Percentiles rank a stretch among this genome's conserved stretches.
Conservation (phyloP, 2,888 invertebrate genomes). For the Callinectes sapidus region DNA sequence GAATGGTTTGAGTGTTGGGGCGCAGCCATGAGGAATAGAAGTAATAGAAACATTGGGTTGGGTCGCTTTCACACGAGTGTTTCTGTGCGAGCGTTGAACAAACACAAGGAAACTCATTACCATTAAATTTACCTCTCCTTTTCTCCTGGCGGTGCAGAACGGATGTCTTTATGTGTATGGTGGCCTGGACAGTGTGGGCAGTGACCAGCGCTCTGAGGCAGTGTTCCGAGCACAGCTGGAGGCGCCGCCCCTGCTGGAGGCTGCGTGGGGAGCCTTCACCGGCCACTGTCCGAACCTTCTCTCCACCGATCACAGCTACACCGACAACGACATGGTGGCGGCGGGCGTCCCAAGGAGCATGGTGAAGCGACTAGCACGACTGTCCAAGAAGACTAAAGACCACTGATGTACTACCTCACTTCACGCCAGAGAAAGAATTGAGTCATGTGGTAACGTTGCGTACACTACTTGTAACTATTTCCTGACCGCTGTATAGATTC, state of each 20-base stretch:
- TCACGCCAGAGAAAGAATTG: background rate
- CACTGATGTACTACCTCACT: background rate
- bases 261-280: slow-evolving; percentile 53
- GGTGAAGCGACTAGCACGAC: background rate
- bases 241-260: slow-evolving; percentile 60
- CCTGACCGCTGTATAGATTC: background rate
- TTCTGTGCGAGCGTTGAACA: no score
- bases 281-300: slow-evolving; percentile 28
- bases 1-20: background rate
- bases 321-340: slow-evolving; percentile 19
- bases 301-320: background rate
- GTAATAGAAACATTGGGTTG: background rate
- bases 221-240: slow-evolving; percentile 49
- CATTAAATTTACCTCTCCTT: background rate
- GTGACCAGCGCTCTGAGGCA: slow-evolving; percentile 39
- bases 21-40: background rate
- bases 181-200: slow-evolving; percentile 43
- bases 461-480: background rate
- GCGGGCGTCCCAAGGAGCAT: slow-evolving; percentile 48
- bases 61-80: no score
- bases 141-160: slow-evolving; percentile 28
- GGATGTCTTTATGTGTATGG: slow-evolving; percentile 59
- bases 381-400: background rate
- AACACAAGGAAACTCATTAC: no score
- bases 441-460: background rate